A percentile compares a stretch with the other conserved stretches of the same genome.
Evolutionary conservation across 2,888 invertebrate species (phyloP).

Genomic region (Sceliomorpha sp.): DNA sequence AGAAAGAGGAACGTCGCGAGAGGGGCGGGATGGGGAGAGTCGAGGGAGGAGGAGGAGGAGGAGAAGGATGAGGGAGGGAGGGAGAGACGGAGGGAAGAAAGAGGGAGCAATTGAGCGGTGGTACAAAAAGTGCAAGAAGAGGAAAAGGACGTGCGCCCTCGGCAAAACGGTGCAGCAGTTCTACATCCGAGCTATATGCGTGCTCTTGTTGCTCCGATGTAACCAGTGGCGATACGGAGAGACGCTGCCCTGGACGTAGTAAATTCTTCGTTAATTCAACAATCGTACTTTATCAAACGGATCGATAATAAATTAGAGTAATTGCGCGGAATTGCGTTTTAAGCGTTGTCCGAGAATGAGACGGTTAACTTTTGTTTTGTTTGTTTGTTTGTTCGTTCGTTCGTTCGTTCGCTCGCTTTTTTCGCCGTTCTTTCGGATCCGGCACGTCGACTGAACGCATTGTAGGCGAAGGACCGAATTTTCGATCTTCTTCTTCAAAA

Average conservation of each 20-base stretch:
- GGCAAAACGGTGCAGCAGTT: constrained; percentile 66
- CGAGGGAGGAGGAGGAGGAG: constrained; percentile 46
- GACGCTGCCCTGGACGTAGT: constrained; percentile 27
- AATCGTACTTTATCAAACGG: constrained; percentile 17
- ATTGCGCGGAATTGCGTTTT: too few species aligned
- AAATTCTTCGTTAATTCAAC: constrained; percentile 41
- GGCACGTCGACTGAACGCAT: constrained; percentile 2
- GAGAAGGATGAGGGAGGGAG: constrained; percentile 14
- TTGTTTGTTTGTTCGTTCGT: too few species aligned
- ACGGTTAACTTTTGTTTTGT: too few species aligned
- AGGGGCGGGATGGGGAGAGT: constrained; percentile 52
- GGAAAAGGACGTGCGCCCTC: constrained; percentile 66
- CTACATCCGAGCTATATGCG: constrained; percentile 63
- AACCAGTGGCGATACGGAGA: constrained; percentile 73
- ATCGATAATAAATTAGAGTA: constrained; percentile 15
- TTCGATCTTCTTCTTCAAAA: too few species aligned
- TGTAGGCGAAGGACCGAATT: too few species aligned
- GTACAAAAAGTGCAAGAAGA: constrained; percentile 55
- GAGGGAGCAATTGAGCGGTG: constrained; percentile 54
- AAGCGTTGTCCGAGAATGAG: too few species aligned
- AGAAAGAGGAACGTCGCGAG: constrained; percentile 43
- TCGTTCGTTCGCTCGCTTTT: too few species aligned
- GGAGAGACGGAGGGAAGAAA: constrained; percentile 28
- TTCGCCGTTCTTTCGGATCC: constrained; percentile 5
- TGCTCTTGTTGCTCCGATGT: constrained; percentile 72